These are phyloP conservation scores for Parapsyche elsis DNA, from an alignment of 1,140 invertebrate genomes.

Conservation along the genomic window DNA sequence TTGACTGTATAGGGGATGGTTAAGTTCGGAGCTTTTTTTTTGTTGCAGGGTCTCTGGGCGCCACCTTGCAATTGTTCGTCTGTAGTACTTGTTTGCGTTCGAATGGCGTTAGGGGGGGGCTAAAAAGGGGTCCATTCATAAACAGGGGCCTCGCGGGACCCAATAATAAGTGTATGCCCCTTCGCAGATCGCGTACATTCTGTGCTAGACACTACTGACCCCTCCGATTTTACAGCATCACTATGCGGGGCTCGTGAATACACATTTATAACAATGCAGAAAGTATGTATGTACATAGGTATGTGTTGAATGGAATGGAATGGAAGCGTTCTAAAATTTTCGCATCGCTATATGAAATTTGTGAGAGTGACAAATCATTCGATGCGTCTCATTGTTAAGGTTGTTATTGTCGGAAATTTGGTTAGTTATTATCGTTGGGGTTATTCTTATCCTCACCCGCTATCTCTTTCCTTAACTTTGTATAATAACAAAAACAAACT, in stretches of 20 bases:
- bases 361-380: too few relatives aligned
- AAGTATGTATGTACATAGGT: too few relatives aligned
- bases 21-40: not conserved
- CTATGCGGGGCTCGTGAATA: too few relatives aligned
- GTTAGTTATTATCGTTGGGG: too few relatives aligned
- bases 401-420: too few relatives aligned
- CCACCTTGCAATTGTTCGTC: conserved; percentile 22
- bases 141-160: conserved; percentile 4
- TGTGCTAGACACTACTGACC: not conserved
- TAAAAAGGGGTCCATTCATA: conserved; percentile 32
- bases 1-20: not conserved
- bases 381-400: too few relatives aligned
- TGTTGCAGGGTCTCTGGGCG: not conserved
- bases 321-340: too few relatives aligned
- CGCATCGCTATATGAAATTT: too few relatives aligned
- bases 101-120: conserved; percentile 29
- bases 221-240: not conserved
- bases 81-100: conserved; percentile 18
- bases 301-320: too few relatives aligned
- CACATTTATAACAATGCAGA: not conserved
- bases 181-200: not conserved
- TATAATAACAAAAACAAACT: too few relatives aligned
- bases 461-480: too few relatives aligned
- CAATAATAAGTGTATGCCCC: conserved; percentile 27
- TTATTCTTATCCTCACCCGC: too few relatives aligned